phyloP scores from a whole-genome alignment of 2,797 vertebrate genomes.

The Microctenopoma stevenorrisi region DNA sequence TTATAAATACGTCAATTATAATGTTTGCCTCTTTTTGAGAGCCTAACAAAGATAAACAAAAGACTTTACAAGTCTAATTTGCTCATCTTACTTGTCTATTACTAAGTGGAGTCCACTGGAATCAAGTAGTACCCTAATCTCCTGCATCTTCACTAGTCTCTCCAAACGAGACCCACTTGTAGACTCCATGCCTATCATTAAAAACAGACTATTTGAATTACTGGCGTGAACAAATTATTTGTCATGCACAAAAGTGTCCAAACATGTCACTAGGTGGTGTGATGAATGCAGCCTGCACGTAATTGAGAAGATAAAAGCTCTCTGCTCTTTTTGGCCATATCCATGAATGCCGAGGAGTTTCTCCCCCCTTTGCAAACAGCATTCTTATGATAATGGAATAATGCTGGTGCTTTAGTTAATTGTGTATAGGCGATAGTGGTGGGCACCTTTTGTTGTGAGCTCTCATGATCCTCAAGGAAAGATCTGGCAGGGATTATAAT shows the following conservation, averaged over 20 bases:
- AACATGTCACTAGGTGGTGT: conserved; percentile 68
- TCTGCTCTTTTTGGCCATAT: conserved; percentile 57
- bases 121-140: conserved; percentile 19
- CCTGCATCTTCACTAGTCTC: conserved; percentile 1
- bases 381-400: conserved; percentile 87
- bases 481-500: conserved; percentile 81
- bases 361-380: conserved; percentile 76
- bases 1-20: not conserved
- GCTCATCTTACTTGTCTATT: conserved; percentile 20
- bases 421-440: conserved; percentile 82
- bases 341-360: conserved; percentile 75
- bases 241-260: conserved; percentile 60
- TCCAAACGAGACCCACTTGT: conserved; percentile 10
- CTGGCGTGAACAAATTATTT: conserved; percentile 51
- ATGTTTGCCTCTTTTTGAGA: not conserved
- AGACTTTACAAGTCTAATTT: conserved; percentile 6
- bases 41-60: not conserved
- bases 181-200: conserved; percentile 30
- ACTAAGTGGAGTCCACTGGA: conserved; percentile 14
- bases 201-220: conserved; percentile 52
- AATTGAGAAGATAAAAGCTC: conserved; percentile 79
- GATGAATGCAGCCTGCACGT: conserved; percentile 75
- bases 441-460: conserved; percentile 82
- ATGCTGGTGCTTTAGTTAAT: conserved; percentile 85
- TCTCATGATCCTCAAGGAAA: conserved; percentile 76